Evolutionary conservation across 2,113 vertebrate genomes (phyloP), one percentile per base, ranked within the genome.

Genomic region (Oncorhynchus nerka): DNA sequence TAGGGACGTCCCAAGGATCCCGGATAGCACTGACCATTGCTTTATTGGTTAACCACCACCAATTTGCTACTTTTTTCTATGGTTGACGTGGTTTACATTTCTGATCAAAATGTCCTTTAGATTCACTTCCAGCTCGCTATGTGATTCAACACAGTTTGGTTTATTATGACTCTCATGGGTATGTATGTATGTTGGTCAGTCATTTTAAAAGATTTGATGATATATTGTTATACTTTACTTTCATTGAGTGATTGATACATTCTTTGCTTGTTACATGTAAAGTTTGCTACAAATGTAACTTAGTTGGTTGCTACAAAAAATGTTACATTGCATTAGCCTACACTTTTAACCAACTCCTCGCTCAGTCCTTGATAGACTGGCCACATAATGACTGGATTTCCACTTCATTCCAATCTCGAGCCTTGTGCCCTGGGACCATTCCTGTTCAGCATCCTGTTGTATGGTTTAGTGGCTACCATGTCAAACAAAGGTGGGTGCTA

Each of bases 391-490:
- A 49, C 73, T 51, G 61, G 28, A 77, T 61, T 19, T 16, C 82
- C 85, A 82, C 32, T 55, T 83, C 80, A 80, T 55, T 55, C 51
- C 51, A 55, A 19, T 55, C 48, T 74, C 51, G 16, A 19, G 49
- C 30, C 48, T 62, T 48, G 28, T 69, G 64, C 8, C n/a, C 12
- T 55, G 20, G n/a, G 67, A 74, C 16, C 49, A 16, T 81, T 86
- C 83, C 86, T 81, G 81, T 62, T 80, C 77, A 9, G 76, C 80
- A 85, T 93, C 92, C 89, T 91, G 88, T 81, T 86, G 74, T 66
- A 32, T 64, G 45, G 88, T 81, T 86, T 74, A 66, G 39, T 61
- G 49, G 13, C 73, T 69, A 65, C 66, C 69, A 84, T 19, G 1
- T 64, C 85, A 90, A 90, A 91, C 81, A 91, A 72, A 84, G 85